These are phyloP conservation scores for Chauna torquata DNA, from an alignment of 2,113 vertebrate species.

Conservation along the genomic window DNA sequence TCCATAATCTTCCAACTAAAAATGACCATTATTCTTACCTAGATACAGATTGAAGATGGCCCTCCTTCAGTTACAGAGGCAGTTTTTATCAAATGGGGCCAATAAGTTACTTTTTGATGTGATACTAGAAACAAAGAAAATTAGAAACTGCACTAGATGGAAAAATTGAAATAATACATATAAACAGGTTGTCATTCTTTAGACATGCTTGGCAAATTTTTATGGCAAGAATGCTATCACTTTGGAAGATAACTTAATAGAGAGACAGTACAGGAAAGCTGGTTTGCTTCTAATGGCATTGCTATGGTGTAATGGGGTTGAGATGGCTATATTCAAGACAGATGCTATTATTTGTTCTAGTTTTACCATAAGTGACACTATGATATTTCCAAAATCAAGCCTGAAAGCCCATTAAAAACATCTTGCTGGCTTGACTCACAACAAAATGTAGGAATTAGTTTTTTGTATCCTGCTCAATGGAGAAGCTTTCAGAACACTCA, in stretches of 20 bases:
- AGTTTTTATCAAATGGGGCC: background rate
- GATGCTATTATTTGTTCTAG: constrained; percentile 37
- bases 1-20: background rate
- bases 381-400: constrained; percentile 56
- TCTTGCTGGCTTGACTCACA: constrained; percentile 26
- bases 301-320: background rate
- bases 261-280: constrained; percentile 11
- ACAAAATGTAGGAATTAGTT: background rate
- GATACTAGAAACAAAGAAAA: background rate
- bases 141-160: background rate
- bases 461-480: constrained; percentile 15
- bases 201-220: background rate
- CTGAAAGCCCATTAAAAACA: constrained; percentile 53
- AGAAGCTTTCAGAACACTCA: constrained; percentile 56
- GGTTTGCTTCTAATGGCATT: constrained; percentile 27
- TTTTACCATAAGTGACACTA: constrained; percentile 30
- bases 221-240: background rate
- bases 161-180: background rate
- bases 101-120: background rate
- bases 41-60: background rate
- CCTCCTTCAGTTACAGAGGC: background rate
- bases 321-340: constrained; percentile 37
- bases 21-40: background rate
- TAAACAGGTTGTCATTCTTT: constrained; percentile 1
- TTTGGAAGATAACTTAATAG: constrained; percentile 56